Conservation (phyloP, 2,888 invertebrate genomes). For the Gnatocerus cornutus region DNA sequence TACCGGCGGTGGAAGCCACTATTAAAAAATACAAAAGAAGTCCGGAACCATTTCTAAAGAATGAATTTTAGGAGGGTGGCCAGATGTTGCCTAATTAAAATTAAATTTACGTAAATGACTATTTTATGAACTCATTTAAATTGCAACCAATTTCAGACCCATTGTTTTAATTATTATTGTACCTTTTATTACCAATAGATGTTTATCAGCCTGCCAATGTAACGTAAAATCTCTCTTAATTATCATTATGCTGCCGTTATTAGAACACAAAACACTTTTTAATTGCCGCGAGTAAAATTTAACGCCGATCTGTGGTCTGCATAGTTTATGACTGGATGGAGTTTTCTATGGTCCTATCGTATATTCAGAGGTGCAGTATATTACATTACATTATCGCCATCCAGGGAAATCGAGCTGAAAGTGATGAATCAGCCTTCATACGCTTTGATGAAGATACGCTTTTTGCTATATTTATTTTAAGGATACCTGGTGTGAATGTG, state of each 20-base stretch:
- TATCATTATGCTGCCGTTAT: background rate
- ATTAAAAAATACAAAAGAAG: too few species aligned
- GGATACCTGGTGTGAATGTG: background rate
- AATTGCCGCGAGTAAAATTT: background rate
- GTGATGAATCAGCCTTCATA: conserved; percentile 25
- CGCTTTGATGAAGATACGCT: conserved; percentile 9
- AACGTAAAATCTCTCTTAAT: background rate
- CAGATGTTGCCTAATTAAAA: too few species aligned
- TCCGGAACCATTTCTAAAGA: too few species aligned
- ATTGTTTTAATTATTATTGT: too few species aligned
- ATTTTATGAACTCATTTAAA: too few species aligned
- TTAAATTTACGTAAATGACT: too few species aligned
- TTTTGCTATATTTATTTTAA: conserved; percentile 3
- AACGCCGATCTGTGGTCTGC: background rate
- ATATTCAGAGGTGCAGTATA: conserved; percentile 17
- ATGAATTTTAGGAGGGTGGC: too few species aligned
- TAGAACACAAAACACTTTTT: background rate
- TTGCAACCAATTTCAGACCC: too few species aligned
- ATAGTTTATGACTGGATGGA: conserved; percentile 5
- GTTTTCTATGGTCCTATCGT: conserved; percentile 9
- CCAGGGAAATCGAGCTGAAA: conserved; percentile 24
- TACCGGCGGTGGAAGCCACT: background rate
- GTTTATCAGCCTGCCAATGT: too few species aligned
- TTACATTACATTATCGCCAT: conserved; percentile 11
- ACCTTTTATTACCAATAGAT: too few species aligned